Percentiles rank a stretch among this genome's conserved stretches.
phyloP scores from a whole-genome alignment of 2,888 invertebrate genomes.

The Diogma glabrata region DNA sequence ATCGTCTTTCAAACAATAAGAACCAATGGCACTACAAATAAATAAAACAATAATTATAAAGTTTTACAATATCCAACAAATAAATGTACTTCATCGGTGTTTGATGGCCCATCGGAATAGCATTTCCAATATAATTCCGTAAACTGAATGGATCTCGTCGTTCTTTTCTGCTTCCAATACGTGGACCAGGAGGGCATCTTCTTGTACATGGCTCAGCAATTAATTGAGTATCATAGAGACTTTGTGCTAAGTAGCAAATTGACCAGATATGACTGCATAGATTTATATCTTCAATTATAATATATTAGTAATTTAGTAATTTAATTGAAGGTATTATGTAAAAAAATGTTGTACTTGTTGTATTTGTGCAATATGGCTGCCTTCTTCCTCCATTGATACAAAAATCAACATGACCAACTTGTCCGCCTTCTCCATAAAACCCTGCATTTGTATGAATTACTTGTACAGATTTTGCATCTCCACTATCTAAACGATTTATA shows the following conservation, averaged over 20 bases:
- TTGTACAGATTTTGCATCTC: constrained; percentile 65
- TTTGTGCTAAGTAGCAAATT: constrained; percentile 69
- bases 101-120: constrained; percentile 56
- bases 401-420: constrained; percentile 66
- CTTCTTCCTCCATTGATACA: constrained; percentile 63
- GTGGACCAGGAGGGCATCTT: constrained; percentile 57
- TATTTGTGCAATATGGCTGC: constrained; percentile 66
- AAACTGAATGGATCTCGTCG: constrained; percentile 13
- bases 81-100: constrained; percentile 52
- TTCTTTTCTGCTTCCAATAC: constrained; percentile 31
- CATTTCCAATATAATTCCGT: constrained; percentile 41
- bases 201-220: constrained; percentile 60
- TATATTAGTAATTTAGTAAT: neutral
- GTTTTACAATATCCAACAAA: neutral
- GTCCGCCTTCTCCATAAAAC: constrained; percentile 61
- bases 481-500: constrained; percentile 52
- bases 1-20: constrained; percentile 53
- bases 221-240: constrained; percentile 45
- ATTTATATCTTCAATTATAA: constrained; percentile 48
- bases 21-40: constrained; percentile 47
- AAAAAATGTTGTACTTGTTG: constrained; percentile 44
- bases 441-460: constrained; percentile 72
- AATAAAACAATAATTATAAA: constrained; percentile 11
- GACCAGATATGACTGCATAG: constrained; percentile 72
- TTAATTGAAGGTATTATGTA: neutral